Evolutionary conservation across 2,797 vertebrate species (phyloP), one percentile per base, ranked within the genome.

Genomic region (Rousettus madagascariensis): DNA sequence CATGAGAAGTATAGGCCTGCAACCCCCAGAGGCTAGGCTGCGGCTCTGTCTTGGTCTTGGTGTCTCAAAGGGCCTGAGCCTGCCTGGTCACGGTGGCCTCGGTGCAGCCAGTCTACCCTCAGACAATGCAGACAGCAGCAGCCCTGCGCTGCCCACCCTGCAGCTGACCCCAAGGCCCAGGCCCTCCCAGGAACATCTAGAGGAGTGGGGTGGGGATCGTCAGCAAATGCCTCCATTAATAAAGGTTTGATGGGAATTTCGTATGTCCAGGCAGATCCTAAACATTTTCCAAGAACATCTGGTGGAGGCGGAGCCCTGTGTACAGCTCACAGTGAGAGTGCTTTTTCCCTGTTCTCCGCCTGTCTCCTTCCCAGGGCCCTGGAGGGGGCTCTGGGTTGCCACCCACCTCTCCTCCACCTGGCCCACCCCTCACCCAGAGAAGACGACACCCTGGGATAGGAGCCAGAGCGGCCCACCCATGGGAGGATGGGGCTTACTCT

Each of bases 311-410:
- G 96, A 88, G 94, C 92, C 72, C 96, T 97, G 93, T 97, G 98
- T 96, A 57, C 79, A 46, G 63, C 96, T 97, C 97, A 83, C 91
- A 75, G 41, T 87, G 95, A 98, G 95, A 98, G 97, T 94, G 96
- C 93, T 97, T 98, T 98, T 98, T 98, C 97, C 98, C 97, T 82
- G 94, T 96, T 96, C 94, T 80, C 71, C 82, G 95, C 69, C 92
- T 94, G 83, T 94, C 97, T 96, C 88, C 72, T 77, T 51, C 86
- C n/a, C 22, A 36, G 26, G 41, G 63, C 75, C 36, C 8, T 5
- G 3, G 26, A 22, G 41, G 79, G 65, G 17, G 41, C 53, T 90
- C 65, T 38, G 65, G 30, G 53, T 38, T 72, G 26, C 89, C 53
- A 51, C n/a, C 19, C 17, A 12, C 65, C n/a, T 63, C 20, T 2